Percentiles rank a stretch among this genome's conserved stretches.
These are phyloP conservation scores for Felis catus DNA, from an alignment of 2,113 vertebrate genomes.

Conservation along the genomic window F.catus_Fca126_mat1.0 CM031415.1:192802001-192802500, in stretches of 20 bases:
- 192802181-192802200: conserved; percentile 22
- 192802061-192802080: background rate
- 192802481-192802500: conserved; percentile 30
- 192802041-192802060: conserved; percentile 7
- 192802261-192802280: conserved; percentile 70
- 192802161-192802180: background rate
- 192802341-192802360: conserved; percentile 60
- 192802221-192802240: conserved; percentile 20
- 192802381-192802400: conserved; percentile 63
- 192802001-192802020: conserved; percentile 75
- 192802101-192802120: background rate
- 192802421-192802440: conserved; percentile 32
- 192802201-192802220: conserved; percentile 54
- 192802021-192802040: conserved; percentile 70
- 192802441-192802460: conserved; percentile 47
- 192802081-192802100: background rate
- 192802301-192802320: conserved; percentile 62
- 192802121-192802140: background rate
- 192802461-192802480: conserved; percentile 16
- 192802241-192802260: conserved; percentile 58
- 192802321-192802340: conserved; percentile 58
- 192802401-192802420: conserved; percentile 32
- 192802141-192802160: background rate
- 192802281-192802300: conserved; percentile 75
- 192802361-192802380: conserved; percentile 35